phyloP scores from a whole-genome alignment of 2,888 invertebrate genomes.

The Rhagium mordax region DNA sequence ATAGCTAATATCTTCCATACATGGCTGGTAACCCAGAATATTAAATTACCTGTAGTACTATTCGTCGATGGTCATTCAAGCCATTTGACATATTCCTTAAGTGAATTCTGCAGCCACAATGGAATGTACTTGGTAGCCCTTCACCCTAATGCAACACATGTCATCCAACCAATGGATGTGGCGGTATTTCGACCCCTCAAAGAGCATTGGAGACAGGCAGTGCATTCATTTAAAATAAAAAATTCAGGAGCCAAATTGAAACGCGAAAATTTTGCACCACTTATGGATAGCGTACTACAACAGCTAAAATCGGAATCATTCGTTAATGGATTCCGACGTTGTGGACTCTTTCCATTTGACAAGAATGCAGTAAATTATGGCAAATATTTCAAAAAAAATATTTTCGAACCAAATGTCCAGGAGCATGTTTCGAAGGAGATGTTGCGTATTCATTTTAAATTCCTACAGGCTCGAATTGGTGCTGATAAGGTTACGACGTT shows the following conservation, averaged over 20 bases:
- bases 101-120: conserved; percentile 30
- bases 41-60: conserved; percentile 22
- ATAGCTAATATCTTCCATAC: conserved; percentile 30
- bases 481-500: background rate
- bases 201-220: conserved; percentile 1
- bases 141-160: conserved; percentile 23
- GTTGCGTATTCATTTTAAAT: conserved; percentile 5
- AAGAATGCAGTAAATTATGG: conserved; percentile 3
- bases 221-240: conserved; percentile 26
- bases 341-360: conserved; percentile 9
- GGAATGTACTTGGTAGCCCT: conserved; percentile 20
- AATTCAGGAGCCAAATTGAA: conserved; percentile 31
- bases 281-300: conserved; percentile 4
- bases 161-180: conserved; percentile 14
- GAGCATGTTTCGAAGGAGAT: background rate
- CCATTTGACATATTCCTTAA: conserved; percentile 26
- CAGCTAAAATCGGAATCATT: conserved; percentile 25
- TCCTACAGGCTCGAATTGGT: background rate
- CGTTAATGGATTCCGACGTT: conserved; percentile 15
- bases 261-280: conserved; percentile 4
- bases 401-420: background rate
- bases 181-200: conserved; percentile 12
- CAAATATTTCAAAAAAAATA: background rate
- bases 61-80: conserved; percentile 32
- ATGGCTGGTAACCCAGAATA: conserved; percentile 9